Percentiles rank a stretch among this genome's conserved stretches.
These are phyloP conservation scores for Contarinia nasturtii DNA, from an alignment of 1,140 invertebrate genomes.

Conservation along the genomic window DNA sequence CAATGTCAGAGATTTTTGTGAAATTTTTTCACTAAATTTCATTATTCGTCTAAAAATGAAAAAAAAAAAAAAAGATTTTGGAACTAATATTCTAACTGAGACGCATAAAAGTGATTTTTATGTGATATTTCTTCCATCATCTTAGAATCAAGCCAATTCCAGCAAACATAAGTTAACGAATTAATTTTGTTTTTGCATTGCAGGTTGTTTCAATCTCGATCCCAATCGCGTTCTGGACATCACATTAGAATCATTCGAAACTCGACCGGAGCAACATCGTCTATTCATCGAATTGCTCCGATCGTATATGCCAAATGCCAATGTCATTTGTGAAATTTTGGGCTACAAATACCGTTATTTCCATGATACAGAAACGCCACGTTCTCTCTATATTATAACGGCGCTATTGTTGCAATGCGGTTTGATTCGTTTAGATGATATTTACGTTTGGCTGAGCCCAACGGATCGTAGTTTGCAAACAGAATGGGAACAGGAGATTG, in stretches of 20 bases:
- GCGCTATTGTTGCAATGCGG: conserved; percentile 76
- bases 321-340: conserved; percentile 79
- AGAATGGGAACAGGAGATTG: conserved; percentile 63
- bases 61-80: too few species aligned
- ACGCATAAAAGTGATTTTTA: too few species aligned
- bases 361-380: conserved; percentile 50
- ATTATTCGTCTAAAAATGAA: too few species aligned
- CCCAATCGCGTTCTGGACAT: conserved; percentile 95
- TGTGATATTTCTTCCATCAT: too few species aligned
- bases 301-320: conserved; percentile 67
- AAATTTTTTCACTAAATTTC: too few species aligned
- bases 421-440: conserved; percentile 68
- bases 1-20: too few species aligned
- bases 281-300: conserved; percentile 71
- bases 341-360: conserved; percentile 82
- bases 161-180: too few species aligned
- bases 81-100: too few species aligned
- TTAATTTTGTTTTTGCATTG: too few species aligned
- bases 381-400: conserved; percentile 70
- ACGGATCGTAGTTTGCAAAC: conserved; percentile 63
- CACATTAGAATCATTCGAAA: conserved; percentile 92
- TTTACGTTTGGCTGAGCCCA: conserved; percentile 81
- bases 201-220: conserved; percentile 97
- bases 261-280: conserved; percentile 47
- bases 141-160: too few species aligned